Conservation (phyloP, 1,140 invertebrate species). For the Portunus trituberculatus region DNA sequence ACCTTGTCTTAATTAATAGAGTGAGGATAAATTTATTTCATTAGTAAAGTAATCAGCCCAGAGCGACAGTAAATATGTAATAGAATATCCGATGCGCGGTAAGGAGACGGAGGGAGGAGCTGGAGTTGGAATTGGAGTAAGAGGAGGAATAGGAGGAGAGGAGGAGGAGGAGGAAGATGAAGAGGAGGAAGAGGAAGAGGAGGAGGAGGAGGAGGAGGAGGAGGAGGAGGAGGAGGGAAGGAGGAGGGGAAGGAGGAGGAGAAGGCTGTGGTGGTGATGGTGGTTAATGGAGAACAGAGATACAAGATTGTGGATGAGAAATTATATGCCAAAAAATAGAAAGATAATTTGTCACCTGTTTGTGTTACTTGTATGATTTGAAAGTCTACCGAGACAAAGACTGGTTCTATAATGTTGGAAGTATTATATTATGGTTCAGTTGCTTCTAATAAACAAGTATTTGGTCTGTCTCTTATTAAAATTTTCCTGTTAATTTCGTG, state of each 20-base stretch:
- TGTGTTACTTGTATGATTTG: too few species aligned
- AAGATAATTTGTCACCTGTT: too few species aligned
- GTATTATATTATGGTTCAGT: too few species aligned
- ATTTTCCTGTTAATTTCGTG: too few species aligned
- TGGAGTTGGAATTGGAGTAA: neutral
- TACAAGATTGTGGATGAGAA: neutral
- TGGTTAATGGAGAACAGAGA: neutral
- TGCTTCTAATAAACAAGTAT: too few species aligned
- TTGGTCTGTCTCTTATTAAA: too few species aligned
- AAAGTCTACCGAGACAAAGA: too few species aligned
- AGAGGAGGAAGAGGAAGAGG: neutral
- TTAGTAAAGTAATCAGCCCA: slow-evolving; percentile 65
- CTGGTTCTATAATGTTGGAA: too few species aligned
- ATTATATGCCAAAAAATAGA: too few species aligned
- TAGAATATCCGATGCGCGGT: slow-evolving; percentile 18
- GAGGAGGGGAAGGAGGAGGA: neutral
- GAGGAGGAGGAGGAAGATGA: too few species aligned
- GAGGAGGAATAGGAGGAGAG: slow-evolving; percentile 10
- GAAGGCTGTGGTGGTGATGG: neutral
- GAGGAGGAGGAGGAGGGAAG: neutral
- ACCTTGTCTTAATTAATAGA: slow-evolving; percentile 63
- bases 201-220: neutral
- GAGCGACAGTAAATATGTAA: slow-evolving; percentile 66
- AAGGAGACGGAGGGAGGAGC: neutral
- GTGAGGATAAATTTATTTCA: slow-evolving; percentile 71